phyloP scores from a whole-genome alignment of 1,140 invertebrate species.

The Adelges cooleyi region DNA sequence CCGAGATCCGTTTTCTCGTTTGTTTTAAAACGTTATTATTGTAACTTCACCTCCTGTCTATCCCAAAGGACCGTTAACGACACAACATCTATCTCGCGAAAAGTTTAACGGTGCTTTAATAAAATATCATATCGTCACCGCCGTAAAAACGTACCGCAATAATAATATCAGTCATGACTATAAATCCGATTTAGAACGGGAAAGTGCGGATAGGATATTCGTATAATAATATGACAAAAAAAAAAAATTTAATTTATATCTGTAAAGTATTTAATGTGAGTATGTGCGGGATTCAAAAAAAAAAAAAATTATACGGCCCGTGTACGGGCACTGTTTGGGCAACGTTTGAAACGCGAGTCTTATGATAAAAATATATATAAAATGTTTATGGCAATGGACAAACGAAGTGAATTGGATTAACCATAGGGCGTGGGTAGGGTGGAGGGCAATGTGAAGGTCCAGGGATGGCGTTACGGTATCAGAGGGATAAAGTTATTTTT shows the following conservation, averaged over 20 bases:
- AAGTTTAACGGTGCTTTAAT: slow-evolving; percentile 2
- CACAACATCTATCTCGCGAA: not conserved
- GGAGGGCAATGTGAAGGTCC: not conserved
- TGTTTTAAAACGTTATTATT: too few species aligned
- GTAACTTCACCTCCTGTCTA: too few species aligned
- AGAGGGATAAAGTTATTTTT: slow-evolving; percentile 6
- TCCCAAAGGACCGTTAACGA: not conserved
- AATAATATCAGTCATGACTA: not conserved
- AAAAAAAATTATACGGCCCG: not conserved
- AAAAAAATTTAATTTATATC: too few species aligned
- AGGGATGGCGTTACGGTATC: too few species aligned
- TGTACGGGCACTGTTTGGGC: not conserved
- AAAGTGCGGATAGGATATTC: too few species aligned
- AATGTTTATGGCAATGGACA: slow-evolving; percentile 1
- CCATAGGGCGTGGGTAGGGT: not conserved
- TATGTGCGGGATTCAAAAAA: not conserved
- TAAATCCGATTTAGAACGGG: not conserved
- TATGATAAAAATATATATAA: not conserved
- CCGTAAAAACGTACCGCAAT: slow-evolving; percentile 11
- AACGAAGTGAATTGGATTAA: slow-evolving; percentile 18
- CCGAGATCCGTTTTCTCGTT: too few species aligned
- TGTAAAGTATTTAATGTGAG: too few species aligned
- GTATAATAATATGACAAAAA: too few species aligned
- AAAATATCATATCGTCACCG: not conserved
- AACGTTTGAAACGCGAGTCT: too few species aligned